phyloP scores from a whole-genome alignment of 1,140 invertebrate genomes.

The Dolichoris vasculosae region DNA sequence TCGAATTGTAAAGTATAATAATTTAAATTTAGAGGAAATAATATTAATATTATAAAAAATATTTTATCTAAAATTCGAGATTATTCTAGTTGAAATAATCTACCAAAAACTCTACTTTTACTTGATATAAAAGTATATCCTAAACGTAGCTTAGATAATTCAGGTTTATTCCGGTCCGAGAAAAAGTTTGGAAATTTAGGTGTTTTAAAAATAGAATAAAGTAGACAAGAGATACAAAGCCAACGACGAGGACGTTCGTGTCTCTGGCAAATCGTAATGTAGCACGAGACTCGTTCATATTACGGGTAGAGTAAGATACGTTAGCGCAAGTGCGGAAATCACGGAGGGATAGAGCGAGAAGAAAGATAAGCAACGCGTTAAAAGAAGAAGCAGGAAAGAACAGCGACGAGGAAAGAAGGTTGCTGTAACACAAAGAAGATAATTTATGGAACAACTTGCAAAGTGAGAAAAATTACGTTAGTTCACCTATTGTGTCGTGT shows the following conservation, averaged over 20 bases:
- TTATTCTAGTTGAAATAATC: conserved; percentile 14
- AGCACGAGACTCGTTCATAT: conserved; percentile 53
- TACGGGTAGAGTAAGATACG: conserved; percentile 16
- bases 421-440: conserved; percentile 53
- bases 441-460: conserved; percentile 70
- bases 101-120: background rate
- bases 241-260: conserved; percentile 20
- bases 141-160: conserved; percentile 20
- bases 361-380: background rate
- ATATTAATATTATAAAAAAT: too few relatives aligned
- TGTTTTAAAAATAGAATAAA: conserved; percentile 36
- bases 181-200: conserved; percentile 41
- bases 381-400: conserved; percentile 42
- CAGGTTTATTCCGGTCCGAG: conserved; percentile 26
- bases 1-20: too few relatives aligned
- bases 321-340: conserved; percentile 50
- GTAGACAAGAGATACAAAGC: background rate
- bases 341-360: conserved; percentile 31
- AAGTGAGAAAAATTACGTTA: conserved; percentile 73
- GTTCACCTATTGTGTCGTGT: conserved; percentile 63
- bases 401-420: background rate
- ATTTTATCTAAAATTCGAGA: background rate
- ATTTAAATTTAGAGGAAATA: too few relatives aligned
- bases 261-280: conserved; percentile 61
- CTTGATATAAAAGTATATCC: background rate